Conservation (phyloP, 2,113 vertebrate genomes). For the Xiphorhynchus elegans region DNA sequence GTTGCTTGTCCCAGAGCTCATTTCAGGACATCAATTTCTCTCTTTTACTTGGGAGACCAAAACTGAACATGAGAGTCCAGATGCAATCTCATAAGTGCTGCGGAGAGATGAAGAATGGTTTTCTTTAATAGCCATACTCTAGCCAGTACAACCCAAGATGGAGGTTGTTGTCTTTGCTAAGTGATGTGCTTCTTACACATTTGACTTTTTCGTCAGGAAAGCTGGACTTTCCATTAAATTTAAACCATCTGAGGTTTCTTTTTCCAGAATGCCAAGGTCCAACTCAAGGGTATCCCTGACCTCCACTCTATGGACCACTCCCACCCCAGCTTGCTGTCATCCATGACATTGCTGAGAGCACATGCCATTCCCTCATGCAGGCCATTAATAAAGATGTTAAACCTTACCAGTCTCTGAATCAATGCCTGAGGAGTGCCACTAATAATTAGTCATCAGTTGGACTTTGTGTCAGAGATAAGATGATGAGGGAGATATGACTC, state of each 20-base stretch:
- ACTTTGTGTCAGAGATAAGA: not conserved
- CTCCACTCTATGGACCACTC: not conserved
- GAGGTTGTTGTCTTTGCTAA: not conserved
- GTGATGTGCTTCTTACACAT: not conserved
- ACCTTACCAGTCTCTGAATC: not conserved
- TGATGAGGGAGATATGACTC: not conserved
- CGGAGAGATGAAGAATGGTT: not conserved
- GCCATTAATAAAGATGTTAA: not conserved
- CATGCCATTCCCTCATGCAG: not conserved
- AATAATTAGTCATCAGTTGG: not conserved
- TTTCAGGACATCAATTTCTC: not conserved
- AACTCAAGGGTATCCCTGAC: rapidly evolving
- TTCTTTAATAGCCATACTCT: not conserved
- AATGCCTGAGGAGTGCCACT: not conserved
- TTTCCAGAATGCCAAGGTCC: not conserved
- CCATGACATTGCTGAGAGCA: not conserved
- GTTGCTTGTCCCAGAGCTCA: not conserved
- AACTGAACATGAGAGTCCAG: not conserved
- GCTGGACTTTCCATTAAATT: not conserved
- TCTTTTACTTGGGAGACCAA: not conserved
- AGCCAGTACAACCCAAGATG: not conserved
- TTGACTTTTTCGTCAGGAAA: not conserved
- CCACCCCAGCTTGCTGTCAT: not conserved
- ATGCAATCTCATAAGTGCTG: not conserved
- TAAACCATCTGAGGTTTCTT: not conserved